These are phyloP conservation scores for Ptiloglossa arizonensis DNA, from an alignment of 1,140 invertebrate genomes.

Conservation along the genomic window DNA sequence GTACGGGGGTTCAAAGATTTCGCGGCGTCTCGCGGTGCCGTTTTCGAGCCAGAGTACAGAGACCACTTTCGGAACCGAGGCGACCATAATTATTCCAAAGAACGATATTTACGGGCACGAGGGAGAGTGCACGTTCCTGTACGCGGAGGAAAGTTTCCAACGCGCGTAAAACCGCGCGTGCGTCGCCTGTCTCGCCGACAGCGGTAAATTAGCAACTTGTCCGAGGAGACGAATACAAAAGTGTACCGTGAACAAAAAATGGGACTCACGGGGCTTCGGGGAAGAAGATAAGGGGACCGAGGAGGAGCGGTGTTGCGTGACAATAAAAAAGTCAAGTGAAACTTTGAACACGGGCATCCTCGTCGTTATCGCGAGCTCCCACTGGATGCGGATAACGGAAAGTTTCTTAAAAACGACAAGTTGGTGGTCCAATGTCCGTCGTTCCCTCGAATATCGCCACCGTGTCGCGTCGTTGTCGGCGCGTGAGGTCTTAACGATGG, in stretches of 20 bases:
- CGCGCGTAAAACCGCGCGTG: not conserved
- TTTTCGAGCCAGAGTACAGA: no score
- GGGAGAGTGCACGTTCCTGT: not conserved
- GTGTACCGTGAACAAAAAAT: not conserved
- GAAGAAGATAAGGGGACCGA: not conserved
- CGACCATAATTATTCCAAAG: no score
- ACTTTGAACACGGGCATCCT: not conserved
- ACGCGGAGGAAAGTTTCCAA: not conserved
- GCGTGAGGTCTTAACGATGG: conserved; percentile 4
- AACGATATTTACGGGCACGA: no score
- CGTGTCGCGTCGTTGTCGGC: not conserved
- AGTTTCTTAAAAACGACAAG: conserved; percentile 12
- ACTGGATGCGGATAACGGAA: conserved; percentile 1
- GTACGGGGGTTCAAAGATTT: no score
- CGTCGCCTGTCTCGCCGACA: no score
- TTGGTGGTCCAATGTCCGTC: not conserved
- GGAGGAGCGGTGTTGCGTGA: not conserved
- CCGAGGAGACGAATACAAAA: not conserved
- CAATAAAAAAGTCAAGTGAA: conserved; percentile 12
- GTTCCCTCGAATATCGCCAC: conserved; percentile 12
- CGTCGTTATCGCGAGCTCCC: not conserved
- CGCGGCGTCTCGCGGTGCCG: no score
- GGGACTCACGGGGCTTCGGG: not conserved
- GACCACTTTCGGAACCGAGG: no score
- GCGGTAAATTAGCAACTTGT: conserved; percentile 4